Evolutionary conservation across 1,140 invertebrate species (phyloP).

Genomic region (Sitodiplosis mosellana): DNA sequence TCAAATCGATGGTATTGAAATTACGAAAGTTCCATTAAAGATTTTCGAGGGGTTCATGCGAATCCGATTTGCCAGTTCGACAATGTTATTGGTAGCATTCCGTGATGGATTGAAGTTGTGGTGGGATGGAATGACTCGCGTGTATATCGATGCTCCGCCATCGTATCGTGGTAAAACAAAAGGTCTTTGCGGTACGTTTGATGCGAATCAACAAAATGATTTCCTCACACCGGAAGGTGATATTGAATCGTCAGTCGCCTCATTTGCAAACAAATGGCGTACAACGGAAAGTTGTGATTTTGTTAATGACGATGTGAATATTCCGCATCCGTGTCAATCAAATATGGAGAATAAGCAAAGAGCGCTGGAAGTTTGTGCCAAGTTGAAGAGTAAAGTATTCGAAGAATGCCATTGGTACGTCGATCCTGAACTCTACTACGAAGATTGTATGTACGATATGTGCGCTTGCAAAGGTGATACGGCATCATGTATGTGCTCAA

Average conservation of each 20-base stretch:
- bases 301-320: conserved; percentile 26
- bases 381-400: conserved; percentile 48
- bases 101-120: conserved; percentile 57
- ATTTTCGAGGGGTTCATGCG: conserved; percentile 32
- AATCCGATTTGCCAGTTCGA: conserved; percentile 53
- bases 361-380: conserved; percentile 49
- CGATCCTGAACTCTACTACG: conserved; percentile 39
- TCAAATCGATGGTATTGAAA: conserved; percentile 47
- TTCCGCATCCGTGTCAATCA: conserved; percentile 45
- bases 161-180: conserved; percentile 43
- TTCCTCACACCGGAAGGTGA: conserved; percentile 73
- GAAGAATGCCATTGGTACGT: conserved; percentile 55
- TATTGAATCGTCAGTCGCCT: conserved; percentile 47
- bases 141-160: conserved; percentile 63
- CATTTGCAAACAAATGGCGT: conserved; percentile 82
- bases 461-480: conserved; percentile 54
- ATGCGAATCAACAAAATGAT: conserved; percentile 70
- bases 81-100: conserved; percentile 39
- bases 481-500: conserved; percentile 58
- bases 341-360: conserved; percentile 46
- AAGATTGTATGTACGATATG: conserved; percentile 71
- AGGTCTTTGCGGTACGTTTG: conserved; percentile 80
- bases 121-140: conserved; percentile 67
- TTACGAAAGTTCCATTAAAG: conserved; percentile 42
- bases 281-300: conserved; percentile 53